Percentiles rank a stretch among this genome's conserved stretches.
Evolutionary conservation across 2,797 vertebrate species (phyloP).

Genomic region (Margarornis squamiger): DNA sequence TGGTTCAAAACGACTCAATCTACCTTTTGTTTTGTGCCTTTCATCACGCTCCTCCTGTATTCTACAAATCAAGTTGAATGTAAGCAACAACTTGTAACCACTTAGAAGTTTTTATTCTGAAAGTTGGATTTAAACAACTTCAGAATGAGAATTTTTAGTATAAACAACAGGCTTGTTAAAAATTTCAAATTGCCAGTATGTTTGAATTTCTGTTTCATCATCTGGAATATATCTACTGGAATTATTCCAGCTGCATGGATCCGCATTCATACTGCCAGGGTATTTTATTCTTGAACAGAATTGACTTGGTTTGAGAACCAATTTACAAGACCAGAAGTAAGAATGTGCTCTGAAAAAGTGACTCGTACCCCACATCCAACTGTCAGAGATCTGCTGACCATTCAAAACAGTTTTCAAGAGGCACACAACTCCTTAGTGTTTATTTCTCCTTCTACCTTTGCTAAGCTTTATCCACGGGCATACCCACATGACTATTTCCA

Average conservation of each 20-base stretch:
- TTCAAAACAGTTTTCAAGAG: neutral
- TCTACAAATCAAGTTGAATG: slow-evolving; percentile 73
- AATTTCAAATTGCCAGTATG: neutral
- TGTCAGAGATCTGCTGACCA: neutral
- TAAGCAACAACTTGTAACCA: neutral
- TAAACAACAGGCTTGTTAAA: neutral
- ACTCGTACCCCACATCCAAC: neutral
- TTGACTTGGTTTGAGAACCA: neutral
- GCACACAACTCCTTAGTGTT: neutral
- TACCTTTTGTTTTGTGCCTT: slow-evolving; percentile 95
- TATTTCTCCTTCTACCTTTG: neutral
- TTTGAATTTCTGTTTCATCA: neutral
- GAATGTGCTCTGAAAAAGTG: neutral
- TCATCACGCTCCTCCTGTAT: slow-evolving; percentile 98
- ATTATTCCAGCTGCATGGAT: neutral
- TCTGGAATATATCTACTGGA: neutral
- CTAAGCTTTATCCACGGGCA: neutral
- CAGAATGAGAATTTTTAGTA: neutral
- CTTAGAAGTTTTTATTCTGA: neutral
- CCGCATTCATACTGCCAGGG: neutral
- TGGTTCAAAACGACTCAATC: slow-evolving; percentile 96
- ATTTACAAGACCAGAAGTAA: neutral
- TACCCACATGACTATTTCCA: neutral
- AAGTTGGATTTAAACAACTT: neutral
- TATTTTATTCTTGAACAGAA: neutral